These are phyloP conservation scores for Chymomyza fuscimana DNA, from an alignment of 2,888 invertebrate genomes.

Conservation along the genomic window DNA sequence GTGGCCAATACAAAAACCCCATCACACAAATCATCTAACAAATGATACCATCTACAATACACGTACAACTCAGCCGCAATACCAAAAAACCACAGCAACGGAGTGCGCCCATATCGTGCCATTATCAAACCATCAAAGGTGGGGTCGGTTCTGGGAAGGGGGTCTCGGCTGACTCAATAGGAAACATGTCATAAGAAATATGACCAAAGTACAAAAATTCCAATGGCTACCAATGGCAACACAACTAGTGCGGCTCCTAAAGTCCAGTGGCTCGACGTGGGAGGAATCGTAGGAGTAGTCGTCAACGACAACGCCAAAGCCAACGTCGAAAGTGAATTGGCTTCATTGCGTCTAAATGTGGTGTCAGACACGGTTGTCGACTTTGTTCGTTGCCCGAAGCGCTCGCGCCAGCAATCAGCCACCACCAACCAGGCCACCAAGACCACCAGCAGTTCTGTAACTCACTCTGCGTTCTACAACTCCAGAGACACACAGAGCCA, in stretches of 20 bases:
- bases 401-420: neutral
- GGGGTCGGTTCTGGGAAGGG: neutral
- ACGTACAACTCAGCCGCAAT: conserved; percentile 4
- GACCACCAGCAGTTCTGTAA: neutral
- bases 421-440: neutral
- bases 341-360: conserved; percentile 72
- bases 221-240: conserved; percentile 3
- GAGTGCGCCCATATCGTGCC: neutral
- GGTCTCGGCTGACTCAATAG: conserved; percentile 10
- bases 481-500: neutral
- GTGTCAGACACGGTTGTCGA: conserved; percentile 49
- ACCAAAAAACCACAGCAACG: conserved; percentile 11
- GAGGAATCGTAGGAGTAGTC: neutral
- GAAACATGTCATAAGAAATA: conserved; percentile 47
- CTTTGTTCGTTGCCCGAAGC: conserved; percentile 7
- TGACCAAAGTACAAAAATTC: conserved; percentile 36
- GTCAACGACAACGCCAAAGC: conserved; percentile 10
- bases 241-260: neutral
- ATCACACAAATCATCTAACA: conserved; percentile 2
- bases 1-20: conserved; percentile 4
- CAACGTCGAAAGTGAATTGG: conserved; percentile 56
- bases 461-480: neutral
- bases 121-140: conserved; percentile 33
- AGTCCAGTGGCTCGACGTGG: neutral
- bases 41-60: neutral